Percentiles rank a stretch among this genome's conserved stretches.
phyloP scores from a whole-genome alignment of 2,113 vertebrate species.

The Silurus meridionalis region DNA sequence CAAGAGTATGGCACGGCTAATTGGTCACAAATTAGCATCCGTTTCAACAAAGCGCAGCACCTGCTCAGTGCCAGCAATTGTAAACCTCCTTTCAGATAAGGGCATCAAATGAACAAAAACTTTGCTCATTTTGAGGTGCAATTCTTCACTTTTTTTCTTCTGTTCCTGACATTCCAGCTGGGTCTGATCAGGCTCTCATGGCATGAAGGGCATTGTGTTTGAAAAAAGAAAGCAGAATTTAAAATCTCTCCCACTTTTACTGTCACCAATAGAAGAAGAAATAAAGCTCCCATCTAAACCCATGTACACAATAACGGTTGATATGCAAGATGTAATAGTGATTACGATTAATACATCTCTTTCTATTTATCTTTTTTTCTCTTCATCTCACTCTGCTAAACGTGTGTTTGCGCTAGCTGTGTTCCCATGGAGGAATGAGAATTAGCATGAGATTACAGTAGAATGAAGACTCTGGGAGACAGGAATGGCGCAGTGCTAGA shows the following conservation, averaged over 20 bases:
- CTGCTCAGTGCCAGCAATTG: neutral
- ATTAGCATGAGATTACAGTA: neutral
- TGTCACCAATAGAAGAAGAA: neutral
- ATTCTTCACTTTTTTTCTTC: neutral
- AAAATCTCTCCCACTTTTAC: neutral
- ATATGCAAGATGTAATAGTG: neutral
- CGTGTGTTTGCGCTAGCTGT: slow-evolving; percentile 3
- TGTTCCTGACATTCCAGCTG: neutral
- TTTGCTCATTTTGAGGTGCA: neutral
- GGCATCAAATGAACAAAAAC: neutral
- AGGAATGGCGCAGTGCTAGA: neutral
- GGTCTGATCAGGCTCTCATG: neutral
- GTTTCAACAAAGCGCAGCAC: slow-evolving; percentile 27
- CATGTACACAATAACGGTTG: neutral
- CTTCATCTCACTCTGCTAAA: neutral
- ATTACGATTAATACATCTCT: neutral
- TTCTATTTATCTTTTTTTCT: neutral
- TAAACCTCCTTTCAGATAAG: slow-evolving; percentile 1
- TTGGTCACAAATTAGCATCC: slow-evolving; percentile 17
- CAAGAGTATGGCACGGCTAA: slow-evolving; percentile 10
- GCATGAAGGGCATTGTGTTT: neutral
- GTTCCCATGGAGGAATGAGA: slow-evolving; percentile 1
- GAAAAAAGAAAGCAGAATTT: neutral
- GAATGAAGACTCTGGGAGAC: neutral
- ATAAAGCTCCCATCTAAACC: neutral